Evolutionary conservation across 2,888 invertebrate species (phyloP).

Genomic region (Eurytoma californica): DNA sequence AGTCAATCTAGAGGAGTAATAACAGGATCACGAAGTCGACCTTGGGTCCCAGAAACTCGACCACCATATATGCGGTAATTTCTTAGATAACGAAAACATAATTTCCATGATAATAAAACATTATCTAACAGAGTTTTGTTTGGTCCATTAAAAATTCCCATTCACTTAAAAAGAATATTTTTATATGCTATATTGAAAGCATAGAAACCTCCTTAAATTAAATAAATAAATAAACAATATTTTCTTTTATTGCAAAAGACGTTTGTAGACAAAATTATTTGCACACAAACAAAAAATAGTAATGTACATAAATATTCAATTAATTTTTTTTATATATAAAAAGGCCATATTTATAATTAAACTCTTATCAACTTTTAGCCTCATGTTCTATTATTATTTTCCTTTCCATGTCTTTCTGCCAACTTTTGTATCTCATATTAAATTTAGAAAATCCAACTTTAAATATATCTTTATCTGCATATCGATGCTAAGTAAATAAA

Average conservation of each 20-base stretch:
- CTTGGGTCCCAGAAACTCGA: slow-evolving; percentile 72
- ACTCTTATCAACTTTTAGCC: background rate
- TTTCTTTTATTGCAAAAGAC: slow-evolving; percentile 38
- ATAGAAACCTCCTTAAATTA: too few relatives aligned
- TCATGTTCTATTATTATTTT: slow-evolving; percentile 23
- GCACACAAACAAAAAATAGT: slow-evolving; percentile 46
- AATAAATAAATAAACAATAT: background rate
- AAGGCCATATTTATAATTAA: background rate
- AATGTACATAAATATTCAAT: slow-evolving; percentile 46
- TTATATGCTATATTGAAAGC: too few relatives aligned
- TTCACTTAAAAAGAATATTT: too few relatives aligned
- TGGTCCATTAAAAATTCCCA: too few relatives aligned
- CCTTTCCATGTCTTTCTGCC: slow-evolving; percentile 58
- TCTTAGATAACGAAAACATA: slow-evolving; percentile 44
- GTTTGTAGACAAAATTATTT: slow-evolving; percentile 43
- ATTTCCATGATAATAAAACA: background rate
- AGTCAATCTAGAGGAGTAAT: slow-evolving; percentile 78
- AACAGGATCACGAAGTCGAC: slow-evolving; percentile 68
- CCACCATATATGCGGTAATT: slow-evolving; percentile 72
- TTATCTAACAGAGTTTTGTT: too few relatives aligned
- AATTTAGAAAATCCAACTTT: slow-evolving; percentile 61
- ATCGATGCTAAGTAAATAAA: slow-evolving; percentile 41
- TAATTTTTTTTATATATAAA: slow-evolving; percentile 12
- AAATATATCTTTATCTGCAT: slow-evolving; percentile 48
- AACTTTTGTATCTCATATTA: slow-evolving; percentile 58